A percentile compares a stretch with the other conserved stretches of the same genome.
Evolutionary conservation across 1,140 invertebrate species (phyloP).

Genomic region (Drosophila ogumai): DNA sequence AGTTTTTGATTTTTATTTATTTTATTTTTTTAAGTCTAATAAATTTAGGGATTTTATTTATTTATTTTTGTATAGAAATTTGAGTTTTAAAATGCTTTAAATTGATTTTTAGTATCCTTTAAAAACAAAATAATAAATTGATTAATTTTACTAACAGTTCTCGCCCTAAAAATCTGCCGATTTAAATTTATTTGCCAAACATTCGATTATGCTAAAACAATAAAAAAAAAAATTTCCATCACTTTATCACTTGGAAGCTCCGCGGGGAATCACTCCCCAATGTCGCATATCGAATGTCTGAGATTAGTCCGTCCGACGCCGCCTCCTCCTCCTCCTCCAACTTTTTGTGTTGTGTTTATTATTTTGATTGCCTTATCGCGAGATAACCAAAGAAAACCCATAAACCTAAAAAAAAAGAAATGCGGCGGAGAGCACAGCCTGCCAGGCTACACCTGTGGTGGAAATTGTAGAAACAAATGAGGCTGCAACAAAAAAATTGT

Average conservation of each 20-base stretch:
- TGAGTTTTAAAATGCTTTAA: background rate
- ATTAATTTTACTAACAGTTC: background rate
- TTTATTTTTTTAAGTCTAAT: no score
- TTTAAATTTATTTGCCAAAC: constrained; percentile 1
- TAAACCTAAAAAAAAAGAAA: background rate
- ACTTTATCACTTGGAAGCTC: constrained; percentile 2
- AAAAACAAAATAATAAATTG: background rate
- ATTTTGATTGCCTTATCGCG: constrained; percentile 37
- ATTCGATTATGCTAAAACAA: constrained; percentile 21
- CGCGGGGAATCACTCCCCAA: constrained; percentile 15
- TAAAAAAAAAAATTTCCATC: constrained; percentile 5
- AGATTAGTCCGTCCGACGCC: constrained; percentile 10
- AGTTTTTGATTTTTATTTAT: no score
- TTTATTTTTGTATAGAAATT: background rate
- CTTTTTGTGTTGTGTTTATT: constrained; percentile 22
- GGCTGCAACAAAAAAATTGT: background rate
- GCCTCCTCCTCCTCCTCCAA: background rate
- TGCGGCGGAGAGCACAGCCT: background rate
- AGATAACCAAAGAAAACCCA: constrained; percentile 29
- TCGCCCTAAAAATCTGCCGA: no score
- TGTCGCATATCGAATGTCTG: constrained; percentile 23
- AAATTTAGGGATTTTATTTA: no score
- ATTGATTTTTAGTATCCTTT: no score
- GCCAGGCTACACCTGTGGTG: background rate
- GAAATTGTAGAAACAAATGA: background rate